These are phyloP conservation scores for Nineta flava DNA, from an alignment of 2,888 invertebrate species.

Conservation along the genomic window DNA sequence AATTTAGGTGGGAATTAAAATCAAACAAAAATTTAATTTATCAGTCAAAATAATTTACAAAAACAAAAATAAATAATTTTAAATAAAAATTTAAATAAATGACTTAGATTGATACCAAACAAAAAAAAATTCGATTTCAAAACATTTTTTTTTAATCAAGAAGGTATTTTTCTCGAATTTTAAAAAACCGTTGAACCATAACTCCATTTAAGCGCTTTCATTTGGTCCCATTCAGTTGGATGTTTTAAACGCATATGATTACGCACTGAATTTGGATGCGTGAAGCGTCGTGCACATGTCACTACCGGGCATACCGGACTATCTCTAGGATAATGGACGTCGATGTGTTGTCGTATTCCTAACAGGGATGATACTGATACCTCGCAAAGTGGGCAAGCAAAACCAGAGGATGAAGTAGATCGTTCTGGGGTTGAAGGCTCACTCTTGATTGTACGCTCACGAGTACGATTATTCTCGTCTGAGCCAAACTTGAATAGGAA, in stretches of 20 bases:
- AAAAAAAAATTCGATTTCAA: not conserved
- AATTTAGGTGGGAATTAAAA: not conserved
- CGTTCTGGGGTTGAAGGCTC: slow-evolving; percentile 19
- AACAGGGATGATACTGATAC: slow-evolving; percentile 47
- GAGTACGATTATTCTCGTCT: slow-evolving; percentile 28
- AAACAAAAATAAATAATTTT: not conserved
- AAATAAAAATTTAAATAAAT: not conserved
- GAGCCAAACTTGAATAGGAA: slow-evolving; percentile 22
- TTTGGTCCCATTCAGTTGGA: slow-evolving; percentile 64
- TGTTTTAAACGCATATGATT: slow-evolving; percentile 80
- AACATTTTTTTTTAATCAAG: not conserved
- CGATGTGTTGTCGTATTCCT: slow-evolving; percentile 56
- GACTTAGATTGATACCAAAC: not conserved
- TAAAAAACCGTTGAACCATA: slow-evolving; percentile 2
- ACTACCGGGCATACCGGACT: slow-evolving; percentile 67
- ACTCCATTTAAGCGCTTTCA: slow-evolving; percentile 66
- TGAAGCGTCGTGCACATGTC: slow-evolving; percentile 56
- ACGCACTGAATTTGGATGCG: slow-evolving; percentile 73
- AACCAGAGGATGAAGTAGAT: slow-evolving; percentile 24
- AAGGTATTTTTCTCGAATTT: not conserved
- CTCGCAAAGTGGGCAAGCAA: slow-evolving; percentile 55
- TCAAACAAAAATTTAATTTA: not conserved
- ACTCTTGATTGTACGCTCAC: slow-evolving; percentile 20
- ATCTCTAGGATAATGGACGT: slow-evolving; percentile 71
- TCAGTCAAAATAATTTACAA: not conserved